Evolutionary conservation across 2,113 vertebrate species (phyloP).

Genomic region (Rhea pennata): DNA sequence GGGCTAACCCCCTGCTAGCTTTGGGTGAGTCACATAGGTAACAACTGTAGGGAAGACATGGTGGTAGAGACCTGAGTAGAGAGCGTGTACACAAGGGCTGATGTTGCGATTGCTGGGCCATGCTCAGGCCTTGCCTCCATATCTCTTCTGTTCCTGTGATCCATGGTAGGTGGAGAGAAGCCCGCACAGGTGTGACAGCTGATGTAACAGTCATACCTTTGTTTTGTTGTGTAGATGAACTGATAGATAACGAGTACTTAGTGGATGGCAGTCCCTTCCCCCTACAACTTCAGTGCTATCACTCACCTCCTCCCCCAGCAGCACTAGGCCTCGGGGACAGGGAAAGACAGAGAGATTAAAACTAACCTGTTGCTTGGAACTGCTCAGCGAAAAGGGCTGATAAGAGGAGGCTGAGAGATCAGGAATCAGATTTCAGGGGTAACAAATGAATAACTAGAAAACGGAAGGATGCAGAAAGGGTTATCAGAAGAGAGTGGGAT

Average conservation of each 20-base stretch:
- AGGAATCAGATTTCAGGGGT: constrained; percentile 59
- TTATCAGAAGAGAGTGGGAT: constrained; percentile 24
- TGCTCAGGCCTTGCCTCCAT: neutral
- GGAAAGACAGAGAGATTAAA: constrained; percentile 41
- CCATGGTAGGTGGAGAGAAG: constrained; percentile 28
- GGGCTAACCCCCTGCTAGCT: neutral
- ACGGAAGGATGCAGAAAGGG: constrained; percentile 43
- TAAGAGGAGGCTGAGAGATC: constrained; percentile 51
- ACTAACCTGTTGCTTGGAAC: constrained; percentile 43
- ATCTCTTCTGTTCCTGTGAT: neutral
- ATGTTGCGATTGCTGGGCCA: neutral
- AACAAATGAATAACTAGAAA: constrained; percentile 54
- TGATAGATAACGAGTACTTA: constrained; percentile 40
- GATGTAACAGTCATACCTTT: constrained; percentile 58
- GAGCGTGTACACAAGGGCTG: neutral
- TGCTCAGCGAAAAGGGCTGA: constrained; percentile 4
- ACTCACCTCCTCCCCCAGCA: constrained; percentile 43
- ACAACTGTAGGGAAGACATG: rapidly evolving
- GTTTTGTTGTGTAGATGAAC: constrained; percentile 41
- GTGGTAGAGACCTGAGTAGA: neutral
- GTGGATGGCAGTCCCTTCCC: constrained; percentile 57
- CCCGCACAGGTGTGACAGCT: neutral
- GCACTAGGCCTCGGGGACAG: constrained; percentile 38
- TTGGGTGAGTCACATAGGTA: neutral
- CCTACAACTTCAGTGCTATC: neutral